Evolutionary conservation across 2,113 vertebrate species (phyloP), one percentile per base, ranked within the genome.

Genomic region (Callionymus lyra): DNA sequence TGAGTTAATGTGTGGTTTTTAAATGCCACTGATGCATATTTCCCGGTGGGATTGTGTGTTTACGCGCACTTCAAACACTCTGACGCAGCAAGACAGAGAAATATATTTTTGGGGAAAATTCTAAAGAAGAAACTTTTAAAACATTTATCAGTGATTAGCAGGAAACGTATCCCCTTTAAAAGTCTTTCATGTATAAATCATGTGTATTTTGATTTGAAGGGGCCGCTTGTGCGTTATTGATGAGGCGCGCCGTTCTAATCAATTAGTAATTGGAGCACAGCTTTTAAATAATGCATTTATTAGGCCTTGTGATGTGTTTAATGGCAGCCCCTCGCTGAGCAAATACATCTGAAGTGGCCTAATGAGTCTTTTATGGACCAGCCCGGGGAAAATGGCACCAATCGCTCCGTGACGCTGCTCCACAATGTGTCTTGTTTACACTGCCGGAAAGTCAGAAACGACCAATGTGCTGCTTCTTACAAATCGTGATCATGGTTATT

Each of bases 251-350:
- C 60, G 72, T 82, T 84, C 75, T 78, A 85, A 86, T 86, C 80
- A 86, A 85, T 85, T 84, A 85, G 79, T 84, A 84, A 85, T 85
- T 84, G 80, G 77, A 82, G 80, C 72, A 71, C 73, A 71, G 81
- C 79, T 82, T 77, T 80, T 86, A 83, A 85, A 86, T 86, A 86
- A 85, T 86, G 69, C 72, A 84, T 85, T 82, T 82, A 84, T 85
- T 81, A 84, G 76, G 77, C 66, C 77, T 74, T 80, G 76, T 81
- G 79, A 77, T 84, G 82, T 81, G 76, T 82, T 82, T 85, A 84
- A 86, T 84, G 79, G 79, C 68, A 65, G 72, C 73, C 68, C 68
- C 73, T 75, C 40, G 57, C 77, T 65, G 76, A 48, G 72, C 72
- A 78, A 82, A 83, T 78, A 80, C 65, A 44, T 79, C 77, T 82